These are phyloP conservation scores for Jaculus jaculus DNA, from an alignment of 2,113 vertebrate genomes.

Conservation along the genomic window DNA sequence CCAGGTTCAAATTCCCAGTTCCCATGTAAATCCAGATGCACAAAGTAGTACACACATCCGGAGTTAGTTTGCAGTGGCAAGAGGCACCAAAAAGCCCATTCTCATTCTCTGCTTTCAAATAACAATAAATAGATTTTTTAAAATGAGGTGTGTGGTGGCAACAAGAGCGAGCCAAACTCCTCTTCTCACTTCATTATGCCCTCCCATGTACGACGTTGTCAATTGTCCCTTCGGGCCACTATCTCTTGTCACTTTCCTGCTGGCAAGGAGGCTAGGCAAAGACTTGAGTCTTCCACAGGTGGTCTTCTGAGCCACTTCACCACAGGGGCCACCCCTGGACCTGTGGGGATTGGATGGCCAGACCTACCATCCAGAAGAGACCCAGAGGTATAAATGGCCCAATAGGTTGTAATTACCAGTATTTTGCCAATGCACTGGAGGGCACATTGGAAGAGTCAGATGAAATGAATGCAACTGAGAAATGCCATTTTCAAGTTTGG, in stretches of 20 bases:
- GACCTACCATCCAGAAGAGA: not conserved
- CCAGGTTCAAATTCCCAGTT: too few species aligned
- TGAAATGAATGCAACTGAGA: not conserved
- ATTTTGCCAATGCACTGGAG: not conserved
- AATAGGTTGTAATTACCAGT: not conserved
- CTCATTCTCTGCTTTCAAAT: too few species aligned
- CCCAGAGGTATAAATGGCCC: not conserved
- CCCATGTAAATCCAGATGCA: too few species aligned
- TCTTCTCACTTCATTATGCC: fast-evolving
- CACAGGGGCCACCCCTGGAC: fast-evolving
- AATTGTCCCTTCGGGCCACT: not conserved
- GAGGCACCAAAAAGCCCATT: too few species aligned
- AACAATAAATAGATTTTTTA: too few species aligned
- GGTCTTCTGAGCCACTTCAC: not conserved
- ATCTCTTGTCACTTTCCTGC: not conserved
- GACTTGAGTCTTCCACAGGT: not conserved
- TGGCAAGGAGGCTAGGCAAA: not conserved
- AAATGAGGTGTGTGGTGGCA: too few species aligned
- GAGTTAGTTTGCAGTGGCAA: too few species aligned
- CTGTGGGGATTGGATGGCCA: too few species aligned
- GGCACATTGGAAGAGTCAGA: not conserved
- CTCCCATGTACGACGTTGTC: not conserved
- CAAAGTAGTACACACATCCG: too few species aligned
- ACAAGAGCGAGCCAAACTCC: not conserved
- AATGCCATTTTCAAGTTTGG: not conserved